Base-by-base conservation (phyloP, 2,113 vertebrate species). In the Xenopus tropicalis region DNA sequence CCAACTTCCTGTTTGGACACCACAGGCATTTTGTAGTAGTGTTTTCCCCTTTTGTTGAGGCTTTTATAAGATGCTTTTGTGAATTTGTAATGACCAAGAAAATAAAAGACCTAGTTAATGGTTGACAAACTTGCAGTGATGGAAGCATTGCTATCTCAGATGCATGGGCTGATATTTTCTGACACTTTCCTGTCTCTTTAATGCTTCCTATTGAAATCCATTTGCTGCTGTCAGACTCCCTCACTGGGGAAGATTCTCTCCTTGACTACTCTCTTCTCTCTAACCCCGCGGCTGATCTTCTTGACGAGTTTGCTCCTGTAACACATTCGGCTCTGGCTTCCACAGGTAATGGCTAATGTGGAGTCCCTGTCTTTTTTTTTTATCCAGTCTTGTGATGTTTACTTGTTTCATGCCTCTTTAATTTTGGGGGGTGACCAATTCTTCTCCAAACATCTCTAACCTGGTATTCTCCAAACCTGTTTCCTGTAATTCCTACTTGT, bases 261-360 rank as follows among this genome's bases (percentile, higher is more conserved):
- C 91, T 98, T 88, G 94, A 94, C 85, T 93, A 93, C 77, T 90
- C 93, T 86, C 91, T 97, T 81, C 91, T 97, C 78, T 93, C 94
- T 92, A 95, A 94, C 82, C 88, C 93, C 78, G 85, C 88, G 75
- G 82, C 91, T 83, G 91, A 90, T 81, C 91, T 95, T 85, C 83
- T 95, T 91, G 94, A 98, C 73, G 95, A 98, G 85, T 93, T 98
- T 86, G 93, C 90, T 78, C 90, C 95, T 0, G 85, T 97, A 84
- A 89, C 92, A 74, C 91, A 92, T 1, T 75, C 93, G 78, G 88
- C 88, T 86, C 92, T 92, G 23, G 81, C 90, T 78, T 89, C 91
- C 82, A 86, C 92, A 91, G 97, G 97, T 99, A 96, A 97, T 37
- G 29, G 6, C 29, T 37, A 86, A 42, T 17, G 11, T 21, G 57